A percentile compares a stretch with the other conserved stretches of the same genome.
Evolutionary conservation across 1,140 invertebrate species (phyloP).

Genomic region (Proales similis): DNA sequence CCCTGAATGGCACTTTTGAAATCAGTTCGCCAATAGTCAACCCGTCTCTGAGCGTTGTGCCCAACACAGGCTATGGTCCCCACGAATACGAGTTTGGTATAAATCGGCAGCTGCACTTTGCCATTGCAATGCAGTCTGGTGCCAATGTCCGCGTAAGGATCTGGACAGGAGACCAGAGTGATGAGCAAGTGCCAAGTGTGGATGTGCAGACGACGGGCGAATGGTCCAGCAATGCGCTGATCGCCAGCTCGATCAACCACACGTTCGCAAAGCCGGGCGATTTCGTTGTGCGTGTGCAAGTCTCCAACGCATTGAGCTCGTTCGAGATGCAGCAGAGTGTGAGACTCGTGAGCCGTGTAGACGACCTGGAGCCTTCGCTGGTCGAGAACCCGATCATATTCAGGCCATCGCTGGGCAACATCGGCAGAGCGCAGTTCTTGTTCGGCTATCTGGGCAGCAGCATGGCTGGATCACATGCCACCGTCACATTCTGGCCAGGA

Average conservation of each 20-base stretch:
- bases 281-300: conserved; percentile 1
- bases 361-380: neutral
- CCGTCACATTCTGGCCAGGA: conserved; percentile 15
- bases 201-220: conserved; percentile 1
- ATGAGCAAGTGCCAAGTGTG: neutral
- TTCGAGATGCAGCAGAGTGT: neutral
- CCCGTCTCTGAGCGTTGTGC: neutral
- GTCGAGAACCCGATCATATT: conserved; percentile 17
- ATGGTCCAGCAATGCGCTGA: neutral
- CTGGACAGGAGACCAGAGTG: conserved; percentile 2
- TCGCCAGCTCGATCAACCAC: neutral
- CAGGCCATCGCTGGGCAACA: neutral
- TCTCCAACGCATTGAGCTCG: neutral
- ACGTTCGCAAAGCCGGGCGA: conserved; percentile 8
- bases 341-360: conserved; percentile 8
- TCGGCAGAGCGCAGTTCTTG: conserved; percentile 23
- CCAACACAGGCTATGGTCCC: neutral
- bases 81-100: neutral
- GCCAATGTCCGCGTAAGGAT: conserved; percentile 28
- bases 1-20: neutral
- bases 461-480: conserved; percentile 11
- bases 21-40: conserved; percentile 25
- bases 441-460: neutral
- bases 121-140: conserved; percentile 20
- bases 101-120: conserved; percentile 3